Percentiles rank a stretch among this genome's conserved stretches.
phyloP scores from a whole-genome alignment of 1,140 invertebrate genomes.

The Panagrolaimus sp. region DNA sequence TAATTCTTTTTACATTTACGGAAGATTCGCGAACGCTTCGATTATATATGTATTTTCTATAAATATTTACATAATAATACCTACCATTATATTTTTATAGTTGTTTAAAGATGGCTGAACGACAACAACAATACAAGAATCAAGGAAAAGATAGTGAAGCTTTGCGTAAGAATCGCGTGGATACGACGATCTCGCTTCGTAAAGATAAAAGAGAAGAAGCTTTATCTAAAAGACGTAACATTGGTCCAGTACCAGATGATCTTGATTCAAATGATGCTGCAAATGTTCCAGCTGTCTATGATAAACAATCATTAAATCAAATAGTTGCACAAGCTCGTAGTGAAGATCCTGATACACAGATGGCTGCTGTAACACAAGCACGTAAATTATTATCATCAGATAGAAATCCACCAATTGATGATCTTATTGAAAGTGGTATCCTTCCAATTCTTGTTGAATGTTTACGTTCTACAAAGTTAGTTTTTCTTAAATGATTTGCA shows the following conservation, averaged over 20 bases:
- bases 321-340: constrained; percentile 51
- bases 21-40: too few species aligned
- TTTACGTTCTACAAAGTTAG: constrained; percentile 75
- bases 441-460: constrained; percentile 86
- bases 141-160: constrained; percentile 52
- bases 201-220: constrained; percentile 96
- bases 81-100: not conserved
- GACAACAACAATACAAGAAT: constrained; percentile 55
- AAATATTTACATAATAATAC: not conserved
- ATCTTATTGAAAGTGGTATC: constrained; percentile 83
- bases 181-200: constrained; percentile 86
- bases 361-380: constrained; percentile 53
- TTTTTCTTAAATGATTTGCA: constrained; percentile 24
- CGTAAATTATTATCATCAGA: constrained; percentile 90
- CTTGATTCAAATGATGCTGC: constrained; percentile 31
- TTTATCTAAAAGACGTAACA: constrained; percentile 86
- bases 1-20: too few species aligned
- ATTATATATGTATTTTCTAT: not conserved
- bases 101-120: constrained; percentile 33
- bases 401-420: constrained; percentile 96
- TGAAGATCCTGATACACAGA: constrained; percentile 45
- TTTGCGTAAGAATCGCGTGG: constrained; percentile 67
- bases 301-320: constrained; percentile 19
- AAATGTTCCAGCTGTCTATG: not conserved
- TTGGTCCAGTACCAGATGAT: constrained; percentile 58